Evolutionary conservation across 1,140 invertebrate species (phyloP).

Genomic region (Temnothorax curvispinosus): DNA sequence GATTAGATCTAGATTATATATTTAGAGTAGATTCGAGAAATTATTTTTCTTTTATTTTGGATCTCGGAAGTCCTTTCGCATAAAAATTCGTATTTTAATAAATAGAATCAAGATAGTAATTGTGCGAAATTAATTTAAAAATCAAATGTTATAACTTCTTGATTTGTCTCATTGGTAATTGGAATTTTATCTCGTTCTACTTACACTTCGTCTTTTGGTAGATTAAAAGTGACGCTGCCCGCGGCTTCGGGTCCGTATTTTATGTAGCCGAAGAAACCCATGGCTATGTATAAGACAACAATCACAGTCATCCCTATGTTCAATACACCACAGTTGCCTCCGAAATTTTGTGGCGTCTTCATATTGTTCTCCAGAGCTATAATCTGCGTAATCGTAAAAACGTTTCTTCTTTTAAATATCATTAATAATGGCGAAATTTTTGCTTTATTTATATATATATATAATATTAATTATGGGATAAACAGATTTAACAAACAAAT

Average conservation of each 20-base stretch:
- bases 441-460: neutral
- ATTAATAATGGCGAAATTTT: neutral
- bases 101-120: neutral
- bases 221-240: slow-evolving; percentile 91
- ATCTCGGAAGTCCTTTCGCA: neutral
- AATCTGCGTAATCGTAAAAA: slow-evolving; percentile 86
- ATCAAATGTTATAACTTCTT: neutral
- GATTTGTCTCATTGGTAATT: neutral
- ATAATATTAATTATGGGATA: neutral
- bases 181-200: slow-evolving; percentile 17
- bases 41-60: slow-evolving; percentile 15
- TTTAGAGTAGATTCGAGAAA: neutral
- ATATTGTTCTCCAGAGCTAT: slow-evolving; percentile 95
- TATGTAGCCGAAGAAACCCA: slow-evolving; percentile 94
- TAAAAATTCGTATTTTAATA: neutral
- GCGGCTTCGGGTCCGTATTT: slow-evolving; percentile 89
- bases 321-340: slow-evolving; percentile 90
- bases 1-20: slow-evolving; percentile 1
- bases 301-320: slow-evolving; percentile 93
- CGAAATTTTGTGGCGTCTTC: slow-evolving; percentile 91
- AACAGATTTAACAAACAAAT: neutral
- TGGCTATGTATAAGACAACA: slow-evolving; percentile 89
- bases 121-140: neutral
- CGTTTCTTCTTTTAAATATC: slow-evolving; percentile 8
- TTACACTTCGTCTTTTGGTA: slow-evolving; percentile 85